Conservation (phyloP, 1,140 invertebrate genomes). For the Drosophila eugracilis region DNA sequence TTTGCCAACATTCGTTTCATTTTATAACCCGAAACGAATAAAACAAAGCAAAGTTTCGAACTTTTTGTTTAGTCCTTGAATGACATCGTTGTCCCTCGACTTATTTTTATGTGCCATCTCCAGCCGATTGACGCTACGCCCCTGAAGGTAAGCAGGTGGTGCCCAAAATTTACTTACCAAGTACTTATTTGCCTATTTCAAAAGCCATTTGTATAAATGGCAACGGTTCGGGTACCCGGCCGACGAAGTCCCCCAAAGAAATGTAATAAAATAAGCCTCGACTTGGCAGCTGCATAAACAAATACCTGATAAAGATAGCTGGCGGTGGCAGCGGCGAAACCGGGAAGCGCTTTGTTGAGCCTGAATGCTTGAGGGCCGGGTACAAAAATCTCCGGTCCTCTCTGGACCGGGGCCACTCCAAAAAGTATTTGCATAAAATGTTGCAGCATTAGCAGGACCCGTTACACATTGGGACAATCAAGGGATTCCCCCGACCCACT, state of each 20-base stretch:
- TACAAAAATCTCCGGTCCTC: neutral
- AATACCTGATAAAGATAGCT: constrained; percentile 70
- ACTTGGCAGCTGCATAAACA: constrained; percentile 75
- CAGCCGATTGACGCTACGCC: constrained; percentile 35
- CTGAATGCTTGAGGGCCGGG: neutral
- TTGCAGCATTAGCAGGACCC: constrained; percentile 50
- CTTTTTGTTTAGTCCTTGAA: constrained; percentile 70
- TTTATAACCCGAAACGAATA: constrained; percentile 76
- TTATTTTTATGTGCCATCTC: constrained; percentile 68
- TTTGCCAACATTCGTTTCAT: constrained; percentile 72
- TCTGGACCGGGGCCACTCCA: constrained; percentile 21
- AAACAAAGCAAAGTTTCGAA: constrained; percentile 76
- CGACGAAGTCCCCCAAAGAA: constrained; percentile 45
- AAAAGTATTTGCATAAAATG: constrained; percentile 75
- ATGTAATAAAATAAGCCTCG: constrained; percentile 71
- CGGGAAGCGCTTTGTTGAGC: constrained; percentile 10
- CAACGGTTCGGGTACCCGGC: constrained; percentile 27
- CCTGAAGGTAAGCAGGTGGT: constrained; percentile 33
- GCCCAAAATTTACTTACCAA: constrained; percentile 76
- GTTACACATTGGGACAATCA: constrained; percentile 56
- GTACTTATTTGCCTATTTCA: constrained; percentile 78
- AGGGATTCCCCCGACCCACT: neutral
- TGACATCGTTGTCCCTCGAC: constrained; percentile 73
- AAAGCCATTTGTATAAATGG: constrained; percentile 71
- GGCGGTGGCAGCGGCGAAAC: constrained; percentile 1